Percentiles rank a stretch among this genome's conserved stretches.
Evolutionary conservation across 2,797 vertebrate species (phyloP).

Genomic region (Neosilurus mollespiculum): DNA sequence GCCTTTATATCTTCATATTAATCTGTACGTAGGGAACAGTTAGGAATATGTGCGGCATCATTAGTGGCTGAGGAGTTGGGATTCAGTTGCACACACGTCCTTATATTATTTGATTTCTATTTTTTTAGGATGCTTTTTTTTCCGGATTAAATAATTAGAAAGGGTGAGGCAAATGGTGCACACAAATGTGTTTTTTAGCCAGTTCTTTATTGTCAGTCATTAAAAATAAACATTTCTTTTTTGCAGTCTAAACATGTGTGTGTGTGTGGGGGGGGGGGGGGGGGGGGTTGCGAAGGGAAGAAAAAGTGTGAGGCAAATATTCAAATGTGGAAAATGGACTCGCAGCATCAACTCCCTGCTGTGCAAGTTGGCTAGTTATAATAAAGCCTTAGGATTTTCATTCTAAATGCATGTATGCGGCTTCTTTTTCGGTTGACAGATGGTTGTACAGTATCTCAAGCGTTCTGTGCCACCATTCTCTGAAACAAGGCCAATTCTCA

Average conservation of each 20-base stretch:
- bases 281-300: conserved; percentile 8
- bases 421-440: conserved; percentile 46
- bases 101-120: conserved; percentile 37
- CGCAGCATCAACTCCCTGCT: not conserved
- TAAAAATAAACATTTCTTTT: conserved; percentile 33
- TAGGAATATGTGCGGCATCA: conserved; percentile 30
- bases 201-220: conserved; percentile 28
- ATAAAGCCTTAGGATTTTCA: conserved; percentile 41
- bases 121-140: conserved; percentile 15
- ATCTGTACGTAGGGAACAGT: conserved; percentile 13
- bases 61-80: conserved; percentile 35
- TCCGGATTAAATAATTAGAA: conserved; percentile 44
- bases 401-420: conserved; percentile 45
- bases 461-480: conserved; percentile 41
- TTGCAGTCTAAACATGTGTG: conserved; percentile 37
- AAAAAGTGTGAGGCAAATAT: conserved; percentile 40
- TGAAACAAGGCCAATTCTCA: conserved; percentile 48
- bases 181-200: conserved; percentile 18
- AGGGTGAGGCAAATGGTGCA: conserved; percentile 37
- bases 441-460: conserved; percentile 50
- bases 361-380: conserved; percentile 35
- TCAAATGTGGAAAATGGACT: conserved; percentile 39
- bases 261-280: too few species aligned
- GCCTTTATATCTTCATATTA: conserved; percentile 34
- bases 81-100: conserved; percentile 10